Percentiles rank a stretch among this genome's conserved stretches.
Conservation (phyloP, 2,113 vertebrate species). For the Dendropsophus ebraccatus region DNA sequence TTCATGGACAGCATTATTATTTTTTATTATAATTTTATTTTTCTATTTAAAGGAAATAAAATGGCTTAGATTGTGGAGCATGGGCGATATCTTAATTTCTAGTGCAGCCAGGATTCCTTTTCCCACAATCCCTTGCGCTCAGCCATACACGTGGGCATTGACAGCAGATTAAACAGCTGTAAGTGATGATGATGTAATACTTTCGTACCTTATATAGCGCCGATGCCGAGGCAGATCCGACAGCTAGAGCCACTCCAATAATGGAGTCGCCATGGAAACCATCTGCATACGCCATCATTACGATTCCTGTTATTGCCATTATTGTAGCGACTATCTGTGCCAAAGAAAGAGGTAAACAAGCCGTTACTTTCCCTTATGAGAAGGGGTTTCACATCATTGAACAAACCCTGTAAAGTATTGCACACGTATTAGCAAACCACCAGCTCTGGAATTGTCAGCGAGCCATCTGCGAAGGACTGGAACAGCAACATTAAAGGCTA, state of each 20-base stretch:
- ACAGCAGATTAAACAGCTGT: neutral
- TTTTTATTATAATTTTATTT: no score
- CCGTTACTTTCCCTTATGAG: neutral
- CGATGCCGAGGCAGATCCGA: slow-evolving; percentile 95
- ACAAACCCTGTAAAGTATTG: neutral
- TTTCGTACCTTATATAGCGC: slow-evolving; percentile 90
- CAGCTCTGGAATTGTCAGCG: neutral
- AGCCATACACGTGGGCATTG: neutral
- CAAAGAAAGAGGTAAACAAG: slow-evolving; percentile 56
- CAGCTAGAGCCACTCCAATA: slow-evolving; percentile 93
- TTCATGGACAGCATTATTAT: no score
- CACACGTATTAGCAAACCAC: neutral
- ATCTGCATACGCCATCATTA: slow-evolving; percentile 99
- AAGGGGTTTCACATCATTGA: neutral
- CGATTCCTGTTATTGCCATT: slow-evolving; percentile 98
- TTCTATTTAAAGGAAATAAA: neutral
- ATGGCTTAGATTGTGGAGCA: neutral
- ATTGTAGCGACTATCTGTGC: slow-evolving; percentile 96
- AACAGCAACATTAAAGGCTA: neutral
- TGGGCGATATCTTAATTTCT: neutral
- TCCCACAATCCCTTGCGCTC: neutral
- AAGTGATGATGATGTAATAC: slow-evolving; percentile 12
- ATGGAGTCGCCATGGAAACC: slow-evolving; percentile 97
- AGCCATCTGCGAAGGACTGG: neutral
- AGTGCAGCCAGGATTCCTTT: neutral